phyloP scores from a whole-genome alignment of 2,888 invertebrate genomes.

The Pachydiplax longipennis region DNA sequence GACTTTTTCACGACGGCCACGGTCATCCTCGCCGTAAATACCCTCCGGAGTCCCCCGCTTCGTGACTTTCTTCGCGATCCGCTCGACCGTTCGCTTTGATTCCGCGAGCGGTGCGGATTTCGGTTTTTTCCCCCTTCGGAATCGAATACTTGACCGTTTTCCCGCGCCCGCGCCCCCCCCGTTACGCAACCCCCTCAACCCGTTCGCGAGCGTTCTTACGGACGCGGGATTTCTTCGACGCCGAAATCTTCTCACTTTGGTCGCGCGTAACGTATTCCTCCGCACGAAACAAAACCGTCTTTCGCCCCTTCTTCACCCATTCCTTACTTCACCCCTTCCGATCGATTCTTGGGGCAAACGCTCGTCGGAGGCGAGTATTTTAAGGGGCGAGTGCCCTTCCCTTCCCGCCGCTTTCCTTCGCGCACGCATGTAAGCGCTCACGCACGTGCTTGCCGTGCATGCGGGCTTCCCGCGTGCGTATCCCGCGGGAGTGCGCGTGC shows the following conservation, averaged over 20 bases:
- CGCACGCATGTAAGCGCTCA: not conserved
- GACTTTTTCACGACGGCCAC: not conserved
- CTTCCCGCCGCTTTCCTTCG: not conserved
- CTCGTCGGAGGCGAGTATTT: constrained; percentile 11
- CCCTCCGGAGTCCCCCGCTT: too few species aligned
- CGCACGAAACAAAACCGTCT: not conserved
- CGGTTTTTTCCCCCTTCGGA: too few species aligned
- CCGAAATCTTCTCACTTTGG: not conserved
- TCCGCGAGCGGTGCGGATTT: too few species aligned
- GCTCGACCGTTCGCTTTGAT: too few species aligned
- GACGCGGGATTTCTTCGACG: not conserved
- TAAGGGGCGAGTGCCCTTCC: constrained; percentile 19
- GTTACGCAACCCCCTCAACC: not conserved
- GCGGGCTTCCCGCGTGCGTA: not conserved
- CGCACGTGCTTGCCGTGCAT: not conserved
- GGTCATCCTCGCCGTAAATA: not conserved
- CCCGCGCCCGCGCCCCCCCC: not conserved
- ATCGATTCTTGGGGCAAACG: constrained; percentile 37
- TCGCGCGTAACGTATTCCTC: not conserved
- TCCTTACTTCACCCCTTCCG: not conserved
- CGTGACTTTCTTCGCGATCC: too few species aligned
- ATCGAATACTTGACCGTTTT: too few species aligned
- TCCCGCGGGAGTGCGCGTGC: not conserved
- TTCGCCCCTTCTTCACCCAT: not conserved
- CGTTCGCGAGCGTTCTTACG: not conserved